Evolutionary conservation across 2,888 invertebrate genomes (phyloP).

Genomic region (Pandemis cinnamomeana): DNA sequence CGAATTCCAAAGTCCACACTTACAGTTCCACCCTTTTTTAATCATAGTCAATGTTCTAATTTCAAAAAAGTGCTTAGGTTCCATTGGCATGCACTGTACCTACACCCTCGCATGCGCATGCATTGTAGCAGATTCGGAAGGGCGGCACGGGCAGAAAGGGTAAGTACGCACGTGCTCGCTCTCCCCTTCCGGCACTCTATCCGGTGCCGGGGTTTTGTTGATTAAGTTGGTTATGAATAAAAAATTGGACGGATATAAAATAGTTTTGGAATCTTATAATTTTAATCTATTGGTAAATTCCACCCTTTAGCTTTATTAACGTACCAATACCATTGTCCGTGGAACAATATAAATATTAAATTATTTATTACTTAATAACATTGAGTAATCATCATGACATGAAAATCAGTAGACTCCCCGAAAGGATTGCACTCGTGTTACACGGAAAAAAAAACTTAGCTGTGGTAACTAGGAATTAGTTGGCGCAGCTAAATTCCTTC

Average conservation of each 20-base stretch:
- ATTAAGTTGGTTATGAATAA: conserved; percentile 7
- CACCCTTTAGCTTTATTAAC: background rate
- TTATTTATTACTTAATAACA: background rate
- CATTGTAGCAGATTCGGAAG: conserved; percentile 6
- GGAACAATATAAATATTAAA: background rate
- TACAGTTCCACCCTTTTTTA: background rate
- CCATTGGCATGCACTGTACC: conserved; percentile 7
- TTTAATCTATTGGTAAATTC: too few species aligned
- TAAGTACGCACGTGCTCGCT: conserved; percentile 52
- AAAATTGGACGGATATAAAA: background rate
- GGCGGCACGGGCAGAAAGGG: conserved; percentile 44
- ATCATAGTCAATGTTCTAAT: background rate
- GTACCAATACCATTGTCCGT: too few species aligned
- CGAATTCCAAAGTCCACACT: background rate
- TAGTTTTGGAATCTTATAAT: too few species aligned
- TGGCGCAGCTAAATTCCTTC: too few species aligned
- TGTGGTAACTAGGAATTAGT: too few species aligned
- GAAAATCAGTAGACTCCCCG: background rate
- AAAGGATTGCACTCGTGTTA: background rate
- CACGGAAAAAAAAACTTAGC: too few species aligned
- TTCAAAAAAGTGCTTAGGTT: conserved; percentile 21
- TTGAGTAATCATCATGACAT: background rate
- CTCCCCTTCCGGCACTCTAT: conserved; percentile 43
- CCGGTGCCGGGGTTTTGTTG: conserved; percentile 34
- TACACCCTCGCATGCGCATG: conserved; percentile 22